A percentile compares a stretch with the other conserved stretches of the same genome.
These are phyloP conservation scores for Sinelater perroti DNA, from an alignment of 2,888 invertebrate genomes.

Conservation along the genomic window DNA sequence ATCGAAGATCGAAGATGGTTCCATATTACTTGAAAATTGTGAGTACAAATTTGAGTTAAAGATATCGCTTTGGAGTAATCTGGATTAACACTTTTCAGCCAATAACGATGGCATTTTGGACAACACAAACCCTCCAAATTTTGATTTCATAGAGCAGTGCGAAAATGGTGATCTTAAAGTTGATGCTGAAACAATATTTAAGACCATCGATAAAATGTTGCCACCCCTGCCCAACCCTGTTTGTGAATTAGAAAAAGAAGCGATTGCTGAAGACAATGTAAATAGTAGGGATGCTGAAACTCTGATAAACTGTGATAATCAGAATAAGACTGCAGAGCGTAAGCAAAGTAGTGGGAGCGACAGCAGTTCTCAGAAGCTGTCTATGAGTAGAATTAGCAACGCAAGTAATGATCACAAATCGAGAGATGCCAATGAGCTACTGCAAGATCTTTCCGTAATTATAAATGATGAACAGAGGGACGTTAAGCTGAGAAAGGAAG, in stretches of 20 bases:
- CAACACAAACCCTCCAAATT: slow-evolving; percentile 35
- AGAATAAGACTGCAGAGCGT: slow-evolving; percentile 5
- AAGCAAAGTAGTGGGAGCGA: slow-evolving; percentile 12
- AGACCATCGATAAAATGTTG: slow-evolving; percentile 38
- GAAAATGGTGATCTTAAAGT: slow-evolving; percentile 15
- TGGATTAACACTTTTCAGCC: slow-evolving; percentile 24
- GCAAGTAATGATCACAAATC: slow-evolving; percentile 29
- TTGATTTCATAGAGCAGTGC: slow-evolving; percentile 25
- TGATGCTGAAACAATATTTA: slow-evolving; percentile 35
- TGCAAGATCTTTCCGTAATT: slow-evolving; percentile 41
- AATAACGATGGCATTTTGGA: slow-evolving; percentile 35
- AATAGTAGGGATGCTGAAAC: neutral
- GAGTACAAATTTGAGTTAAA: slow-evolving; percentile 7
- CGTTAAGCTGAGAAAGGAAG: slow-evolving; percentile 37
- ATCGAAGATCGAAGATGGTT: slow-evolving; percentile 26
- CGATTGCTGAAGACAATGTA: neutral
- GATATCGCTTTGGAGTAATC: too few species aligned
- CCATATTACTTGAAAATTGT: slow-evolving; percentile 17
- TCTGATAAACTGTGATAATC: neutral
- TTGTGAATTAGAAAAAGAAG: too few species aligned
- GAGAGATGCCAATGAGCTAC: slow-evolving; percentile 39
- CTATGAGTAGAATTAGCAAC: slow-evolving; percentile 18
- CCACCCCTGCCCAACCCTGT: slow-evolving; percentile 20
- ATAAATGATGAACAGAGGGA: slow-evolving; percentile 36
- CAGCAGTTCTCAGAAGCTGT: slow-evolving; percentile 2